Percentiles rank a stretch among this genome's conserved stretches.
Conservation (phyloP, 2,113 vertebrate species). For the Sclerurus mexicanus region DNA sequence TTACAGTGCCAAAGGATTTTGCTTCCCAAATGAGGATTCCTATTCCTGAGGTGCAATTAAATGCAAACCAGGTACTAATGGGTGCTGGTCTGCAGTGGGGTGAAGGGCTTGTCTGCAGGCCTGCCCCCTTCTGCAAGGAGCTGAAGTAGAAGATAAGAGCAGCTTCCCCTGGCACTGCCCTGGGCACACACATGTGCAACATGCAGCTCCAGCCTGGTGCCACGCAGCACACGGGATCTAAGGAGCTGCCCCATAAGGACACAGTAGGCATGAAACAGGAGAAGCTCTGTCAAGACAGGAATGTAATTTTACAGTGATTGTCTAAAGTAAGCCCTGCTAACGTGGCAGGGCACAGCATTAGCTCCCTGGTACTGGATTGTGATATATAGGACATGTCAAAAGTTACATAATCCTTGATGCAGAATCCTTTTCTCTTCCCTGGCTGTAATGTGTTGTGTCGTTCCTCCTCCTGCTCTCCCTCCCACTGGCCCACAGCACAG, state of each 20-base stretch:
- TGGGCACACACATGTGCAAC: accelerated
- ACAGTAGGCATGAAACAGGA: background rate
- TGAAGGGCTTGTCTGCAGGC: accelerated
- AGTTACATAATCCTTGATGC: background rate
- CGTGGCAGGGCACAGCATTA: background rate
- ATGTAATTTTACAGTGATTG: background rate
- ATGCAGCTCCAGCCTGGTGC: background rate
- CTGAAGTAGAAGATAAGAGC: background rate
- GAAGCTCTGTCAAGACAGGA: background rate
- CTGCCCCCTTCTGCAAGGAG: background rate
- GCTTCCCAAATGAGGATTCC: background rate
- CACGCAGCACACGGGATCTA: accelerated
- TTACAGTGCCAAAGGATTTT: conserved; percentile 14
- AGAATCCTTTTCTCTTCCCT: background rate
- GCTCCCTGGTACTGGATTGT: background rate
- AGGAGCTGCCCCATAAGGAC: background rate
- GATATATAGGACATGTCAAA: background rate
- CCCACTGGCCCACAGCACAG: background rate
- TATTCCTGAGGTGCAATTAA: background rate
- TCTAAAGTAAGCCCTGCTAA: background rate
- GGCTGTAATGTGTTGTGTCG: background rate
- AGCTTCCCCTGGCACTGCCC: background rate
- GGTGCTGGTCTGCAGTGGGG: background rate
- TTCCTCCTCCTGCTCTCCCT: background rate
- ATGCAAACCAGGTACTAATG: background rate